These are phyloP conservation scores for Nesometra sesokonis DNA, from an alignment of 35 echinoderm and acorn worm genomes.

Conservation along the genomic window DNA sequence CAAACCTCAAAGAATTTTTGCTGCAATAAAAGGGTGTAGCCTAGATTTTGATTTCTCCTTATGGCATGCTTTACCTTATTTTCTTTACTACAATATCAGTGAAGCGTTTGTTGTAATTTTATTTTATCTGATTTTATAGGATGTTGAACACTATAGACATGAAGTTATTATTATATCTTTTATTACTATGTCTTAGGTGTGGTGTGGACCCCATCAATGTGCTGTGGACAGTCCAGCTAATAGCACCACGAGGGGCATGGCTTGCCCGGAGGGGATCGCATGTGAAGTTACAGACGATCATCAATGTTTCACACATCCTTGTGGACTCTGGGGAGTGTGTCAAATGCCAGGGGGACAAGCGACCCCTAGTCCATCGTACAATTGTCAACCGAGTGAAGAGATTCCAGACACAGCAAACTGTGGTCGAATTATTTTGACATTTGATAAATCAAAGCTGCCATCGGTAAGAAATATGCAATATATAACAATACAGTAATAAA, in stretches of 20 bases:
- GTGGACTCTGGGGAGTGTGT: constrained; percentile 78
- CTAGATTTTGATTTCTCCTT: no score
- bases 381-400: neutral
- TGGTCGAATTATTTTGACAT: neutral
- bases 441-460: neutral
- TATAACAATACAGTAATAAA: no score
- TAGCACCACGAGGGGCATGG: neutral
- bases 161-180: no score
- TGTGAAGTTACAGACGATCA: constrained; percentile 37
- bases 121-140: no score
- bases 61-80: no score
- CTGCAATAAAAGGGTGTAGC: no score
- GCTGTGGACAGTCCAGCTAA: constrained; percentile 31
- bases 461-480: neutral
- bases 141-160: no score
- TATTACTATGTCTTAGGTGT: neutral
- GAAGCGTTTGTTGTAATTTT: no score
- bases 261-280: constrained; percentile 14
- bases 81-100: no score
- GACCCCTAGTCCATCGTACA: neutral
- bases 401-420: neutral
- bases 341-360: neutral
- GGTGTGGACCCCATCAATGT: constrained; percentile 21
- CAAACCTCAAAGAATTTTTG: no score
- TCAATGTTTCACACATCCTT: constrained; percentile 74